These are phyloP conservation scores for Lemur catta DNA, from an alignment of 2,797 vertebrate species.

Conservation along the genomic window DNA sequence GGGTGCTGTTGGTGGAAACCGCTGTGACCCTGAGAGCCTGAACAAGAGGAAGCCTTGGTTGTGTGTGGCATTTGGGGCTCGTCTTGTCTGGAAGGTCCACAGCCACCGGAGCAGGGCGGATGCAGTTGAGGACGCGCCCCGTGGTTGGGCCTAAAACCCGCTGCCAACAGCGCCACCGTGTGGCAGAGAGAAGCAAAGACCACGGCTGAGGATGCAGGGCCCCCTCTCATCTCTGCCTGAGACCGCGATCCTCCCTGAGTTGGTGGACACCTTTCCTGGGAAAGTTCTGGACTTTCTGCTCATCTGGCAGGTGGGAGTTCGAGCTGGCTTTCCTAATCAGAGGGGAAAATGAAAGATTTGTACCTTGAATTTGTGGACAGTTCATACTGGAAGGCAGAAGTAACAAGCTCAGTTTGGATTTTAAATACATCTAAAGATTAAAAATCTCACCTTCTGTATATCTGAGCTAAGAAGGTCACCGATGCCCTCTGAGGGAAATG, in stretches of 20 bases:
- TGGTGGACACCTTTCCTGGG: not conserved
- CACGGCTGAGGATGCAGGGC: accelerated
- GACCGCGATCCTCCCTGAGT: not conserved
- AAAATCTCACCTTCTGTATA: not conserved
- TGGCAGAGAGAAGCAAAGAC: not conserved
- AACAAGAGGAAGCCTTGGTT: not conserved
- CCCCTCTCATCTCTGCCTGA: too few relatives aligned
- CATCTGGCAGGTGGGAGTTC: not conserved
- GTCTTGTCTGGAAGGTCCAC: not conserved
- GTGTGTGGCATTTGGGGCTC: not conserved
- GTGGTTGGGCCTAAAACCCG: not conserved
- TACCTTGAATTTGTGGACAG: not conserved
- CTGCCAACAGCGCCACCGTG: not conserved
- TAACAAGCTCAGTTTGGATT: not conserved
- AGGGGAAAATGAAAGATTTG: not conserved
- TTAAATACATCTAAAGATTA: not conserved
- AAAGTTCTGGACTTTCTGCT: not conserved
- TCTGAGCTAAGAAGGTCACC: not conserved
- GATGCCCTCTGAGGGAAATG: not conserved
- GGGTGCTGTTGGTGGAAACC: not conserved
- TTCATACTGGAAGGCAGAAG: not conserved
- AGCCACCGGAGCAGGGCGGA: not conserved
- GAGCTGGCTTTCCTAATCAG: not conserved
- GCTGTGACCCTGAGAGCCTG: not conserved
- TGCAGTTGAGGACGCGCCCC: accelerated